These are phyloP conservation scores for Triplophysa bombifrons DNA, from an alignment of 2,797 vertebrate genomes.

Conservation along the genomic window DNA sequence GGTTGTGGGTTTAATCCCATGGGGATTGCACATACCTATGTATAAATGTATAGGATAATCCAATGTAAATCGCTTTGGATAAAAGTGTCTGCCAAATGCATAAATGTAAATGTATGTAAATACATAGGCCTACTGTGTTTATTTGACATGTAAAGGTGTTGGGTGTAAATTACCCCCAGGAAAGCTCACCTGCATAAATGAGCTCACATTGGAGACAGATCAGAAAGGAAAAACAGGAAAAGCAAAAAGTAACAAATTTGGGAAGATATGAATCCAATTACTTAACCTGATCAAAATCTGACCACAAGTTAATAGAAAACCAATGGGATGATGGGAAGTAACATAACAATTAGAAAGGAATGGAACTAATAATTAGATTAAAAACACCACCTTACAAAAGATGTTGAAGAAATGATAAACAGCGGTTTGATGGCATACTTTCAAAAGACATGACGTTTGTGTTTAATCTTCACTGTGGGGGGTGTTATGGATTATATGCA, in stretches of 20 bases:
- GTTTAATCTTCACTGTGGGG: background rate
- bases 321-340: constrained; percentile 12
- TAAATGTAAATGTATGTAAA: background rate
- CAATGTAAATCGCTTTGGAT: too few relatives aligned
- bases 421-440: background rate
- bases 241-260: background rate
- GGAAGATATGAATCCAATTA: constrained; percentile 15
- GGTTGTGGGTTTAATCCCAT: too few relatives aligned
- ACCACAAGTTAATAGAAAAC: constrained; percentile 20
- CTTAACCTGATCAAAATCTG: constrained; percentile 22
- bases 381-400: background rate
- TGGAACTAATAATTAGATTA: background rate
- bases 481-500: background rate
- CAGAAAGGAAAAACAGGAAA: constrained; percentile 6
- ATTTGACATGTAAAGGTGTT: background rate
- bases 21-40: too few relatives aligned
- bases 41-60: too few relatives aligned
- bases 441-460: background rate
- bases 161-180: background rate
- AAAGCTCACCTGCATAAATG: constrained; percentile 19
- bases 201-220: constrained; percentile 1
- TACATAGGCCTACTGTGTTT: background rate
- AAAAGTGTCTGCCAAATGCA: too few relatives aligned
- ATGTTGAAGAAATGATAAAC: background rate
- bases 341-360: background rate